phyloP scores from a whole-genome alignment of 2,113 vertebrate genomes.

The Microcebus jonahi region DNA sequence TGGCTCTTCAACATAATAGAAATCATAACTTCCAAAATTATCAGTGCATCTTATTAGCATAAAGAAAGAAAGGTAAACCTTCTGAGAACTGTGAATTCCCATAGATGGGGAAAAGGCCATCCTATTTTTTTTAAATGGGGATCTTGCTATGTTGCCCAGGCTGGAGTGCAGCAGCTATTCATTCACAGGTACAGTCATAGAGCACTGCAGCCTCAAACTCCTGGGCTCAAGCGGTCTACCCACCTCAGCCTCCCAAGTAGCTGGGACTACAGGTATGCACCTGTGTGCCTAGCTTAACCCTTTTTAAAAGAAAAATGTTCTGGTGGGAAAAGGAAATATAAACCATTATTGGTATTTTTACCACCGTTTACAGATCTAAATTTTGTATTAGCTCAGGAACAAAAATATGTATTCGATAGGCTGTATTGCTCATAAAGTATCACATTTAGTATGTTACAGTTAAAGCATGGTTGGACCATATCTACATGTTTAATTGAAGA shows the following conservation, averaged over 20 bases:
- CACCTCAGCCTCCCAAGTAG: no score
- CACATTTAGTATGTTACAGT: rapidly evolving
- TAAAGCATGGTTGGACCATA: no score
- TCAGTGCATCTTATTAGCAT: rapidly evolving
- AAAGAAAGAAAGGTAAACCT: not conserved
- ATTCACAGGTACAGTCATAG: no score
- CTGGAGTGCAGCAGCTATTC: no score
- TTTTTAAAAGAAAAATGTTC: not conserved
- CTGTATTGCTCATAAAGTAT: rapidly evolving
- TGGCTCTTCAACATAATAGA: not conserved
- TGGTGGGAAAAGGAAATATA: not conserved
- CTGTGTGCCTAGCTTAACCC: no score
- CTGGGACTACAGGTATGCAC: no score
- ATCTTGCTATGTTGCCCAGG: no score
- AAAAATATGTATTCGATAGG: rapidly evolving
- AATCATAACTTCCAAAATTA: not conserved
- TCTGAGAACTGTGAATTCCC: not conserved
- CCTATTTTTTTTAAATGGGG: not conserved
- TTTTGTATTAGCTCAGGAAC: not conserved
- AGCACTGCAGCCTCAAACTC: no score
- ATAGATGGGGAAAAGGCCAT: not conserved
- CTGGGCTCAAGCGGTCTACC: no score
- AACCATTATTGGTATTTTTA: not conserved
- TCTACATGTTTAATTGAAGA: not conserved
- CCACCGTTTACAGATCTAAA: not conserved